These are phyloP conservation scores for Drosophila formosana DNA, from an alignment of 2,888 invertebrate genomes.

Conservation along the genomic window DNA sequence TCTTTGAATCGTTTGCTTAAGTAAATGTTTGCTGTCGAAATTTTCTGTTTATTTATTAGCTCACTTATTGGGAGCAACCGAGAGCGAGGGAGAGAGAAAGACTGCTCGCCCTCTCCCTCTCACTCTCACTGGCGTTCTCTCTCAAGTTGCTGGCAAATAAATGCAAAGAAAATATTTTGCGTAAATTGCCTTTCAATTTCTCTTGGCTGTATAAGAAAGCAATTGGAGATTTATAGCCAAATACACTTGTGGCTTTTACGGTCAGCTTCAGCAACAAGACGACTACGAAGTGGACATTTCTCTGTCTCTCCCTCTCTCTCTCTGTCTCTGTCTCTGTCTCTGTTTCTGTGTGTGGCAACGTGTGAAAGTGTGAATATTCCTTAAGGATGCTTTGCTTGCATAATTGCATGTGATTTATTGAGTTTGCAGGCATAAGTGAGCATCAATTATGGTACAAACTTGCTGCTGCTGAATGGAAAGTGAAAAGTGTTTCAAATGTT, in stretches of 20 bases:
- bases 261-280: conserved; percentile 35
- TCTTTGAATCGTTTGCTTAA: conserved; percentile 74
- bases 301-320: not conserved
- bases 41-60: conserved; percentile 77
- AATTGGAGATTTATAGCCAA: conserved; percentile 73
- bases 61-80: conserved; percentile 57
- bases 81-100: conserved; percentile 7
- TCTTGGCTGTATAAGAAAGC: conserved; percentile 67
- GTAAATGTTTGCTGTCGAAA: conserved; percentile 78
- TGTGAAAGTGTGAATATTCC: conserved; percentile 80
- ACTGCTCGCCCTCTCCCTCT: no score
- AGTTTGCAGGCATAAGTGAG: conserved; percentile 45
- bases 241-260: conserved; percentile 73
- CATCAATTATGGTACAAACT: conserved; percentile 27
- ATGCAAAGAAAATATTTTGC: conserved; percentile 77
- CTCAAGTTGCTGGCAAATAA: conserved; percentile 56
- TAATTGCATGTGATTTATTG: conserved; percentile 78
- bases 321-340: not conserved
- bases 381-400: conserved; percentile 77
- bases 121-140: not conserved
- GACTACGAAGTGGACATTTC: conserved; percentile 19
- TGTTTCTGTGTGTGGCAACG: conserved; percentile 16
- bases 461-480: conserved; percentile 55
- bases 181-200: conserved; percentile 69
- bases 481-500: conserved; percentile 44